These are phyloP conservation scores for Caenorhabditis plicata DNA, from an alignment of 2,888 invertebrate species.

Conservation along the genomic window DNA sequence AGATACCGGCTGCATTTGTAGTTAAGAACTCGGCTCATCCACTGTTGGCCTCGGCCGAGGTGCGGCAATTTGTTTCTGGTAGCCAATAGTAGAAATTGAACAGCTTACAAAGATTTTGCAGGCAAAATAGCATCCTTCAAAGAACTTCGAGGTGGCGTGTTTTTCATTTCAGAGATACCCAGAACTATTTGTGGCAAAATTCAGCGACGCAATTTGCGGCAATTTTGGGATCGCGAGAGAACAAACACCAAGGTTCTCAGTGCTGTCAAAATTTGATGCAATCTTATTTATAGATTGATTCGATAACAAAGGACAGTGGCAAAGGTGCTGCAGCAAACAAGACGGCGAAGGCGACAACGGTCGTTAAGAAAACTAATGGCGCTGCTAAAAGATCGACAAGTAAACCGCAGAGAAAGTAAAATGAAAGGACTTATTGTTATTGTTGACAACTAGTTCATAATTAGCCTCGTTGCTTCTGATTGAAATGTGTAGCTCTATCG, in stretches of 20 bases:
- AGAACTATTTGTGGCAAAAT: constrained; percentile 58
- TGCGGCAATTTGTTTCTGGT: constrained; percentile 58
- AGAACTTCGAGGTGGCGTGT: constrained; percentile 61
- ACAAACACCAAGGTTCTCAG: constrained; percentile 41
- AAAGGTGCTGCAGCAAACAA: constrained; percentile 12
- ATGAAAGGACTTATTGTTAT: no score
- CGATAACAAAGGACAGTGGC: constrained; percentile 22
- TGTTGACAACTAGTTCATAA: no score
- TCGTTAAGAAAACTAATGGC: constrained; percentile 35
- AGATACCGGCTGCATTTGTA: constrained; percentile 61
- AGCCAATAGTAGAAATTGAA: not conserved
- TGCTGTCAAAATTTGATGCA: not conserved
- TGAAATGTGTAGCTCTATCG: no score
- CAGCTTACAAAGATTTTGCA: constrained; percentile 15
- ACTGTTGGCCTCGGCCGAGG: constrained; percentile 55
- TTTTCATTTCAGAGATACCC: constrained; percentile 62
- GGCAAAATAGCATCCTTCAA: constrained; percentile 61
- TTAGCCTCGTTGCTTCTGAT: no score
- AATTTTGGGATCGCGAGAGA: constrained; percentile 59
- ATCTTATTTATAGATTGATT: constrained; percentile 17
- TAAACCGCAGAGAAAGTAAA: constrained; percentile 24
- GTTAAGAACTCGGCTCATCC: constrained; percentile 48
- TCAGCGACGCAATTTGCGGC: constrained; percentile 48
- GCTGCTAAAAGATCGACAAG: constrained; percentile 20
- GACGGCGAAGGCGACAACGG: constrained; percentile 21